Base-by-base conservation (phyloP, 2,888 invertebrate genomes). In the Macrophya alboannulata region DNA sequence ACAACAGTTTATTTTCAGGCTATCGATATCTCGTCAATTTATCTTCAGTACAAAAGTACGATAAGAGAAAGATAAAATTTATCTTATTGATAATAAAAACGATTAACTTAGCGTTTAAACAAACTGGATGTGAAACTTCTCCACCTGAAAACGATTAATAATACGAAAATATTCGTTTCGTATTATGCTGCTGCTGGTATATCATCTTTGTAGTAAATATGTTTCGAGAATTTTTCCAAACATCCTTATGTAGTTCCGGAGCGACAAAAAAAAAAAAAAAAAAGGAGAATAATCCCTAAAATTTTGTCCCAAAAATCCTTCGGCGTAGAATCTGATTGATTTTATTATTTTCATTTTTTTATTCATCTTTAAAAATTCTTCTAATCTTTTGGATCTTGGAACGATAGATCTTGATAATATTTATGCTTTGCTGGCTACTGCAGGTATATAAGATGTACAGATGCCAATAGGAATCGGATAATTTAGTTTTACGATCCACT, bases 401-500 rank as follows among this genome's bases (percentile, higher is more conserved):
- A n/a, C 43, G 43, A 21, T 43, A 25, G 21, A 25, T 40, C 25
- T 15, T 15, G 25, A 40, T 59, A 10, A 31, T 15, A 62, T 25
- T 77, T 77, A 4, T 51, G 21, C 37, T 10, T 77, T 48, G 48
- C 4, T 76, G 31, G 25, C n/a, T 17, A 17, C 31, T 37, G 51
- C 12, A 21, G 10, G 62, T 62, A 62, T 21, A 25, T 12, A 25
- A 10, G 25, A 4, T 31, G 31, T 31, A 31, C 31, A 31, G 31
- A 1, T 31, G 31, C 3, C 31, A 31, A 25, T 31, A 55, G 55
- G 37, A 21, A 55, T 51, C 17, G 51, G 84, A 88, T 86, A 87
- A 88, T 86, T 31, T 12, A 72, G 55, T 81, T 89, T 89, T 88
- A 88, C 88, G 88, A 88, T 88, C 87, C 86, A 86, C 85, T 87